Evolutionary conservation across 2,113 vertebrate species (phyloP), one percentile per base, ranked within the genome.

Genomic region (Oryzias celebensis): DNA sequence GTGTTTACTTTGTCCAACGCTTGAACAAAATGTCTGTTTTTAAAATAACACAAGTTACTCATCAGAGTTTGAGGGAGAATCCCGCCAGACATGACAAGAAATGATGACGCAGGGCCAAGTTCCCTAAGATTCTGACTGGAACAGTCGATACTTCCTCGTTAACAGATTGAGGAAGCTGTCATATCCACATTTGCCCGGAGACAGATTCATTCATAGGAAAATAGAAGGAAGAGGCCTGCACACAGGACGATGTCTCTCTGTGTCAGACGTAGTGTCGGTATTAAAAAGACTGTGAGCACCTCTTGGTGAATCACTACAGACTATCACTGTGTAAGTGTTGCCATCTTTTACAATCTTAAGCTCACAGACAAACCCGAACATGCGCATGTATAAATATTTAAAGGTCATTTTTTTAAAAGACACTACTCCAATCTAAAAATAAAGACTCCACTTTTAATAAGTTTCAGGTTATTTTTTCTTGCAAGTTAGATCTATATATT

Each of bases 41-140:
- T 64, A 43, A 75, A 65, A 44, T 58, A 24, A 17, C 22, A 53
- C 50, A 31, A 46, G 7, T 4, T 52, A 26, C 50, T 78, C 61
- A 68, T 68, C 52, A 48, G 52, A 62, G 51, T 26, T 63, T 16
- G 75, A 68, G 73, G 65, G 71, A 68, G 62, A 82, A 84, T 83
- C 74, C 81, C 79, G 75, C 61, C 83, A 85, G 80, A 86, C 69
- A 52, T 84, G 77, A 84, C 77, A 84, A 63, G 62, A 80, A 68
- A 62, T 14, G 24, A 74, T 86, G 84, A 87, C 78, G 75, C 68
- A 64, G 55, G 51, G 65, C 71, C 74, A 83, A 85, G 80, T 90
- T 89, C 87, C 86, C 55, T 81, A 82, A 83, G 76, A 81, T 76
- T 86, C 51, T 87, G 76, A 83, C 81, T 84, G 79, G 68, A 87